A percentile compares a stretch with the other conserved stretches of the same genome.
phyloP scores from a whole-genome alignment of 2,113 vertebrate species.

The Propithecus coquereli region DNA sequence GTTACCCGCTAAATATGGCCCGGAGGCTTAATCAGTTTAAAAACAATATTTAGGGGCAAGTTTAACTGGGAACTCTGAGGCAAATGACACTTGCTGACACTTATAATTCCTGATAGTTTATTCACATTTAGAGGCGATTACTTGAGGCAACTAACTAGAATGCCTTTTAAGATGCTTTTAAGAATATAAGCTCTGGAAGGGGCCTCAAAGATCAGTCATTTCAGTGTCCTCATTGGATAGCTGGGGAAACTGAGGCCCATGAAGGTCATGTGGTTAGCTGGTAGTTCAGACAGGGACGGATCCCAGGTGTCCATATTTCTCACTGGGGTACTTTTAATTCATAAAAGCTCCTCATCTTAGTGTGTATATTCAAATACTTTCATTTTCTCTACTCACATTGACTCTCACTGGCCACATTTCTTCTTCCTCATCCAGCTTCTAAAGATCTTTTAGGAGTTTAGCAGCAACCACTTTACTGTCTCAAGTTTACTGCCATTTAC shows the following conservation, averaged over 20 bases:
- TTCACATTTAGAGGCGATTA: background rate
- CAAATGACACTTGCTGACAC: background rate
- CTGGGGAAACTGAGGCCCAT: background rate
- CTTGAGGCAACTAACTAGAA: background rate
- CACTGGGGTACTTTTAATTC: background rate
- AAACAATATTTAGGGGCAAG: background rate
- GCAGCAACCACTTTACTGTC: background rate
- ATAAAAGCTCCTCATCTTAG: background rate
- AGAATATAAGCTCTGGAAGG: background rate
- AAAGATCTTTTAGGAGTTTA: background rate
- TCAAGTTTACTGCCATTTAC: background rate
- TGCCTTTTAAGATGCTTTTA: background rate
- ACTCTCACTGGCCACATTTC: background rate
- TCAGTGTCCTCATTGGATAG: background rate
- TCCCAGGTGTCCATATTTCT: background rate
- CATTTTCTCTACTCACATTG: background rate
- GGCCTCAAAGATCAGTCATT: background rate
- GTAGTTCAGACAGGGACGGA: background rate
- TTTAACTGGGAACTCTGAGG: background rate
- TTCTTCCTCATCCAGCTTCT: background rate
- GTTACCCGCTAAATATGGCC: background rate
- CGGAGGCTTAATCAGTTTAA: background rate
- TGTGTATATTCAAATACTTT: background rate
- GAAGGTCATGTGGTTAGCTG: background rate
- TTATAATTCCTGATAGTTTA: background rate